Conservation (phyloP, 2,888 invertebrate genomes). For the Myopa testacea region DNA sequence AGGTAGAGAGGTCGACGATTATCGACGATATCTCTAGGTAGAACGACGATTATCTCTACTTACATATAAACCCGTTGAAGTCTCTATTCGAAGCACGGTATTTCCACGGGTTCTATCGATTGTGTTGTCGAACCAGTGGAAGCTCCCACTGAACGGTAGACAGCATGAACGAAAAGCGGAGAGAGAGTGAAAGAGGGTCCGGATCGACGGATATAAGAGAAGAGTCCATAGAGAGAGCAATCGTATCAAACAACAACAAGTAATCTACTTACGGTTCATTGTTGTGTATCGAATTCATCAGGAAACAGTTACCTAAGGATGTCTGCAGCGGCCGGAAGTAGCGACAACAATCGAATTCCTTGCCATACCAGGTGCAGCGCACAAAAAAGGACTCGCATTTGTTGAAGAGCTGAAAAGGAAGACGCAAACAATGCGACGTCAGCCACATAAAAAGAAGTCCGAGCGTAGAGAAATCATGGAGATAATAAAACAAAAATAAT, state of each 20-base stretch:
- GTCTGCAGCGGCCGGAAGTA: constrained; percentile 74
- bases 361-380: constrained; percentile 71
- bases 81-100: constrained; percentile 19
- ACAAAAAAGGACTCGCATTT: constrained; percentile 70
- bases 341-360: constrained; percentile 73
- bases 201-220: no score
- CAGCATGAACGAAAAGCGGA: neutral
- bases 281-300: constrained; percentile 74
- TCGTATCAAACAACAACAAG: neutral
- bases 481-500: no score
- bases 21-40: no score
- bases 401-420: constrained; percentile 54
- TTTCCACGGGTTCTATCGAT: constrained; percentile 50
- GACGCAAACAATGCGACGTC: no score
- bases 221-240: neutral
- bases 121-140: constrained; percentile 58
- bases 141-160: constrained; percentile 48
- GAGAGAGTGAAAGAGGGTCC: neutral
- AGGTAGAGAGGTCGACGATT: neutral
- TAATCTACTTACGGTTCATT: constrained; percentile 64
- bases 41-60: neutral
- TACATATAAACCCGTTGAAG: constrained; percentile 24
- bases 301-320: constrained; percentile 73
- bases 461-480: no score
- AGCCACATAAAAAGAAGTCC: no score